Conservation (phyloP, 2,888 invertebrate species). For the Folsomia manolachei region DNA sequence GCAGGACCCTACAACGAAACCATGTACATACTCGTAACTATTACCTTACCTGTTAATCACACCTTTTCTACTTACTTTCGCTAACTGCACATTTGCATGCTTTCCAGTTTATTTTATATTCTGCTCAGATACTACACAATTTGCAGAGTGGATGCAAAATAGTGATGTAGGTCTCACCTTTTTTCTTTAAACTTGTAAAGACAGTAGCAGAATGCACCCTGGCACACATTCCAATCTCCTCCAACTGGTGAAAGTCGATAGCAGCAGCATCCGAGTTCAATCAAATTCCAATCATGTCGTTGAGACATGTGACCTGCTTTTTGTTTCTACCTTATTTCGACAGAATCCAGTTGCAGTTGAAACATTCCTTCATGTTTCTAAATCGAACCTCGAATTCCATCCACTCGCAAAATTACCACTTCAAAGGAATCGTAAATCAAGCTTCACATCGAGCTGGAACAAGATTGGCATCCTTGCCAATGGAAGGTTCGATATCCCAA, state of each 20-base stretch:
- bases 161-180: too few species aligned
- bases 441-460: too few species aligned
- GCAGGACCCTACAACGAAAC: background rate
- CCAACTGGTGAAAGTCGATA: background rate
- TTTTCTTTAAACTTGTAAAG: too few species aligned
- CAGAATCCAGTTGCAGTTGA: background rate
- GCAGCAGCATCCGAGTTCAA: background rate
- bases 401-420: background rate
- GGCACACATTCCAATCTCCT: background rate
- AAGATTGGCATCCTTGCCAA: background rate
- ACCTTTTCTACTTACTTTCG: background rate
- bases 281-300: background rate
- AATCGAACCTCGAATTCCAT: background rate
- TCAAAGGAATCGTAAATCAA: background rate
- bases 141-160: too few species aligned
- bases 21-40: background rate
- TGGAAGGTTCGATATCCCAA: too few species aligned
- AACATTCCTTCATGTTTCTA: background rate
- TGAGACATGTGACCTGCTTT: background rate
- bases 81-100: background rate
- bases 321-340: background rate
- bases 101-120: background rate
- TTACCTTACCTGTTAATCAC: background rate
- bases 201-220: too few species aligned
- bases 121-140: background rate